Evolutionary conservation across 2,113 vertebrate genomes (phyloP).

Genomic region (Oryctolagus cuniculus): mOryCun1.1 NC_091434.1:10477501-10478000

Average conservation of each 20-base stretch:
- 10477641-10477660: background rate
- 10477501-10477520: no score
- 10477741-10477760: background rate
- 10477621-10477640: background rate
- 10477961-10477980: background rate
- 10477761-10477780: background rate
- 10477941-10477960: fast-evolving
- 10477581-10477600: background rate
- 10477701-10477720: background rate
- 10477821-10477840: background rate
- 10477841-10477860: background rate
- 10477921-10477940: background rate
- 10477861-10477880: background rate
- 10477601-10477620: background rate
- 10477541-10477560: background rate
- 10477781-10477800: background rate
- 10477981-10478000: background rate
- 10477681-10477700: background rate
- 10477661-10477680: background rate
- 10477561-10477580: background rate
- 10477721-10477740: background rate
- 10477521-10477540: background rate
- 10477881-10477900: background rate
- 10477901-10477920: background rate
- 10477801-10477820: no score